Conservation (phyloP, 2,888 invertebrate genomes). For the Aproaerema taeniolella region DNA sequence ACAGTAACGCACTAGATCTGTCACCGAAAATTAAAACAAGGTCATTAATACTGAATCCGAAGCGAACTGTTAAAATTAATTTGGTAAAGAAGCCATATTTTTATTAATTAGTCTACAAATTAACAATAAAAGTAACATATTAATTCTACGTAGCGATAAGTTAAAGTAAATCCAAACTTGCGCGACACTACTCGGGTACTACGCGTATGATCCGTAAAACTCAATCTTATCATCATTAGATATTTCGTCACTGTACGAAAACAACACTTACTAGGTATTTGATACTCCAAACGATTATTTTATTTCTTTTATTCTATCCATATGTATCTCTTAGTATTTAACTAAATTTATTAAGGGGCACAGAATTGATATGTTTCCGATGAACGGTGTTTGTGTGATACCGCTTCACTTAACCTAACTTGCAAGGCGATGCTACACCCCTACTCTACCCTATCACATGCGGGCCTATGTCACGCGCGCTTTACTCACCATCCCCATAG, state of each 20-base stretch:
- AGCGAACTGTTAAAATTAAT: slow-evolving; percentile 66
- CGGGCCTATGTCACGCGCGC: slow-evolving; percentile 69
- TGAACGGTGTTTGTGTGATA: slow-evolving; percentile 82
- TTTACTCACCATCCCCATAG: slow-evolving; percentile 10
- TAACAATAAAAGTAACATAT: slow-evolving; percentile 56
- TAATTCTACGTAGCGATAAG: slow-evolving; percentile 45
- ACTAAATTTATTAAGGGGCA: slow-evolving; percentile 83
- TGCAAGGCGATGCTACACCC: slow-evolving; percentile 74
- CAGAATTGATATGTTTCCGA: slow-evolving; percentile 89
- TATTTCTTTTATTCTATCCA: slow-evolving; percentile 68
- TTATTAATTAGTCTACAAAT: slow-evolving; percentile 51
- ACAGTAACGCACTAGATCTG: slow-evolving; percentile 51
- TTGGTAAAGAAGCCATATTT: slow-evolving; percentile 71
- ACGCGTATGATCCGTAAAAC: slow-evolving; percentile 41
- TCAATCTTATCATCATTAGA: slow-evolving; percentile 45
- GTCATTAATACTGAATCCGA: slow-evolving; percentile 72
- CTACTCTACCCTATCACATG: slow-evolving; percentile 72
- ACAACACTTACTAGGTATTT: slow-evolving; percentile 73
- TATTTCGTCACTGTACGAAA: slow-evolving; percentile 57
- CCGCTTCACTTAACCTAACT: slow-evolving; percentile 76
- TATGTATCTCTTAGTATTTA: slow-evolving; percentile 75
- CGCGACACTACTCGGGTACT: slow-evolving; percentile 65
- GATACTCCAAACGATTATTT: slow-evolving; percentile 71
- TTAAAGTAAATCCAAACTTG: slow-evolving; percentile 47
- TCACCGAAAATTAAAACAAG: slow-evolving; percentile 55